Evolutionary conservation across 2,113 vertebrate genomes (phyloP).

Genomic region (Prochilodus magdalenae): DNA sequence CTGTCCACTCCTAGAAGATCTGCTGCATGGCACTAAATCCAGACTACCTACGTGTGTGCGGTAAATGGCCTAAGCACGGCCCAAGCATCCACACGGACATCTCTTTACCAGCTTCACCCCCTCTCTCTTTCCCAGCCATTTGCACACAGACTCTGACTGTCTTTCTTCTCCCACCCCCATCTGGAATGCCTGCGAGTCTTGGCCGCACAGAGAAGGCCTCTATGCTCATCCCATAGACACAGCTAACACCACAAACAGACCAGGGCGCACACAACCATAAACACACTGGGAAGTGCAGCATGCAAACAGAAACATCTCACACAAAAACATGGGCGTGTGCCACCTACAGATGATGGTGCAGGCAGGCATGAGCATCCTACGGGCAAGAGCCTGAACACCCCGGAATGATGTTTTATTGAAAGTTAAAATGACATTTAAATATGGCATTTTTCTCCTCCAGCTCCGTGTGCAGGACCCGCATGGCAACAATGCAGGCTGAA

Average conservation of each 20-base stretch:
- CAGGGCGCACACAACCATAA: constrained; percentile 19
- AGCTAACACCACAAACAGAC: constrained; percentile 40
- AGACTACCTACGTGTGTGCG: not conserved
- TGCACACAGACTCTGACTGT: constrained; percentile 20
- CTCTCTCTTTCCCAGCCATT: not conserved
- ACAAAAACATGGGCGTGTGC: constrained; percentile 29
- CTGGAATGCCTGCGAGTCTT: constrained; percentile 57
- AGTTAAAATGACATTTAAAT: too few relatives aligned
- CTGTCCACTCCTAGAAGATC: not conserved
- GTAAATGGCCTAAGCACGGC: not conserved
- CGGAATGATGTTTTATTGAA: too few relatives aligned
- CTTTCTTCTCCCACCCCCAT: constrained; percentile 56
- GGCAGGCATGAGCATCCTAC: constrained; percentile 19
- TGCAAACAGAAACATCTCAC: constrained; percentile 41
- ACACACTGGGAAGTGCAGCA: constrained; percentile 35
- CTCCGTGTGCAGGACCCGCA: too few relatives aligned
- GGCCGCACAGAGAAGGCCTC: constrained; percentile 52
- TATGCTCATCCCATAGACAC: constrained; percentile 44
- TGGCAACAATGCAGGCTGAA: too few relatives aligned
- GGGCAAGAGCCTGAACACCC: not conserved
- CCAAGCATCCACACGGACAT: not conserved
- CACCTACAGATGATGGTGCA: not conserved
- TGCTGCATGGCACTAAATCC: not conserved
- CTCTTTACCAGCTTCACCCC: not conserved
- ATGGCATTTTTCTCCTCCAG: too few relatives aligned